Percentiles rank a stretch among this genome's conserved stretches.
phyloP scores from a whole-genome alignment of 2,888 invertebrate species.

The Philonicus albiceps region DNA sequence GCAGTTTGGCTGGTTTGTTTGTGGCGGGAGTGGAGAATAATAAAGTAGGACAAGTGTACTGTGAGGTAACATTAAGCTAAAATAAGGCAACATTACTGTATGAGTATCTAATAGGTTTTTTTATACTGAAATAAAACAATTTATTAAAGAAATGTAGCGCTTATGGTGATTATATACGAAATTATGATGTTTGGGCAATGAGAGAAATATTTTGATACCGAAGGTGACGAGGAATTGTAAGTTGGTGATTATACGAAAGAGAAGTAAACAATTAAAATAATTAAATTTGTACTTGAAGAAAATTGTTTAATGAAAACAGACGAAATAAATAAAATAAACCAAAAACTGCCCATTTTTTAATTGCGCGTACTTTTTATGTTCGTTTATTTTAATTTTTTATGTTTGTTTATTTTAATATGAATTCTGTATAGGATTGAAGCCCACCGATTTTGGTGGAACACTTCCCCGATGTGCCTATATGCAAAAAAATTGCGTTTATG shows the following conservation, averaged over 20 bases:
- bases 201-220: conserved; percentile 37
- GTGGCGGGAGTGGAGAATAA: not conserved
- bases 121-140: conserved; percentile 29
- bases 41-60: not conserved
- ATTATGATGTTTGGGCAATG: not conserved
- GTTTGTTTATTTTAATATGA: too few relatives aligned
- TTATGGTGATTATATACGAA: conserved; percentile 17
- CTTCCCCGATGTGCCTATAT: too few relatives aligned
- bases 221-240: not conserved
- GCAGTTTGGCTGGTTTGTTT: not conserved
- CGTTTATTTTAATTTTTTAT: too few relatives aligned
- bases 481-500: too few relatives aligned
- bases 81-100: conserved; percentile 27
- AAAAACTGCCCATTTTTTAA: not conserved
- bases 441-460: too few relatives aligned
- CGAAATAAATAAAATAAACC: conserved; percentile 19
- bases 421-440: too few relatives aligned
- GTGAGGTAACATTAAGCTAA: conserved; percentile 32
- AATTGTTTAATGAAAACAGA: conserved; percentile 25
- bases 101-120: conserved; percentile 35
- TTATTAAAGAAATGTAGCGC: conserved; percentile 32
- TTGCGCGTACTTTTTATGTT: too few relatives aligned
- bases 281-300: conserved; percentile 37
- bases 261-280: conserved; percentile 18
- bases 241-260: conserved; percentile 16